phyloP scores from a whole-genome alignment of 2,113 vertebrate species.

The Nanger granti region DNA sequence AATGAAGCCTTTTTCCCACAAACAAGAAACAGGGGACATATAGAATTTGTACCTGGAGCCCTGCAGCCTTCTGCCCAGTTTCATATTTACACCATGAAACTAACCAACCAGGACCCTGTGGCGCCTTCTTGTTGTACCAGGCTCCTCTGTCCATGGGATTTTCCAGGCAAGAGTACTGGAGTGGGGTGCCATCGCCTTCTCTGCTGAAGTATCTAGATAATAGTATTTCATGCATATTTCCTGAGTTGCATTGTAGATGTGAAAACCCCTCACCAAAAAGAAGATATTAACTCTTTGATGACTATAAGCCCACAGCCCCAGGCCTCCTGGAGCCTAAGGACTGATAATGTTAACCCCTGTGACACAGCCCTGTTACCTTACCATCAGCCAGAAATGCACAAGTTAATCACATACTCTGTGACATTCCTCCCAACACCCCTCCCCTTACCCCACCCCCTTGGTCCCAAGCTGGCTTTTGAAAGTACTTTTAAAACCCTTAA shows the following conservation, averaged over 20 bases:
- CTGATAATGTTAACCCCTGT: not conserved
- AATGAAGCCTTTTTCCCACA: not conserved
- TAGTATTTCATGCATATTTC: not conserved
- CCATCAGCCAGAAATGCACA: not conserved
- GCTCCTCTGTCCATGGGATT: no score
- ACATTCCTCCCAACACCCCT: not conserved
- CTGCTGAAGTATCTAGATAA: not conserved
- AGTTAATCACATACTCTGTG: not conserved
- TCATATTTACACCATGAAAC: not conserved
- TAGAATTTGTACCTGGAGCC: not conserved
- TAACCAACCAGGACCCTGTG: not conserved
- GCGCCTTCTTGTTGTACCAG: not conserved
- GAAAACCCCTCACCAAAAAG: not conserved
- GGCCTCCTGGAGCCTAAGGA: not conserved
- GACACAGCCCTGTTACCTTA: not conserved
- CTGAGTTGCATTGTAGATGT: not conserved
- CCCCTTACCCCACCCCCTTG: not conserved
- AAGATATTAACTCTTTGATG: not conserved
- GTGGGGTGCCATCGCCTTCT: no score
- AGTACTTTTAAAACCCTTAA: not conserved
- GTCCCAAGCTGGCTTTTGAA: not conserved
- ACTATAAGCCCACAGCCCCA: not conserved
- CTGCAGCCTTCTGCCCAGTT: not conserved
- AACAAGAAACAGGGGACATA: not conserved
- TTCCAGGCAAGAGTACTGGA: no score